Percentiles rank a stretch among this genome's conserved stretches.
These are phyloP conservation scores for Argyresthia albistria DNA, from an alignment of 2,888 invertebrate genomes.

Conservation along the genomic window DNA sequence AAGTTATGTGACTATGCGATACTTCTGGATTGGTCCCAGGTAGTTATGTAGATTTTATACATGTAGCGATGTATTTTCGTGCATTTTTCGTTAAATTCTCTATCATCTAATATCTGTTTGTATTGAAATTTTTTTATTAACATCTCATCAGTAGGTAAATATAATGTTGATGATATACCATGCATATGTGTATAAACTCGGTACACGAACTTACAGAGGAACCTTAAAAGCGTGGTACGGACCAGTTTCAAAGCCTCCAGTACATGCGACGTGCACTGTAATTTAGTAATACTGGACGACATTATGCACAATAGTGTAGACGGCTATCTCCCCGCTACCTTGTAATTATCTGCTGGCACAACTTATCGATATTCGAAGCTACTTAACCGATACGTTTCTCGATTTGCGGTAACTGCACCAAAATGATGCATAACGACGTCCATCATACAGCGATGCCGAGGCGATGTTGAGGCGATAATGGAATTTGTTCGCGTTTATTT, in stretches of 20 bases:
- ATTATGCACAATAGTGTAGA: conserved; percentile 61
- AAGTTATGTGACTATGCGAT: conserved; percentile 27
- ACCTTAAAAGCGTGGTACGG: not conserved
- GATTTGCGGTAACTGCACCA: conserved; percentile 48
- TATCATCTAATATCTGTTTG: too few relatives aligned
- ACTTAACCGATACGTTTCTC: conserved; percentile 36
- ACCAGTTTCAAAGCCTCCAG: not conserved
- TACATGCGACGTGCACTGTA: conserved; percentile 22
- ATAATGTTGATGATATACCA: not conserved
- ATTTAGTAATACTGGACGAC: conserved; percentile 55
- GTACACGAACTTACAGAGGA: not conserved
- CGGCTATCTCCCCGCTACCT: conserved; percentile 48
- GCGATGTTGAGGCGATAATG: conserved; percentile 23
- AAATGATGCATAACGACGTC: conserved; percentile 47
- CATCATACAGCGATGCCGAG: conserved; percentile 16
- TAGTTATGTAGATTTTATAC: conserved; percentile 21
- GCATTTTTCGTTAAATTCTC: too few relatives aligned
- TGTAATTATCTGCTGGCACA: conserved; percentile 37
- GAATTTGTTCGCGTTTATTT: conserved; percentile 44
- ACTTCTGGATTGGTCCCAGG: conserved; percentile 25
- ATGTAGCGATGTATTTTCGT: too few relatives aligned
- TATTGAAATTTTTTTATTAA: too few relatives aligned
- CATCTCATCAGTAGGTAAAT: too few relatives aligned
- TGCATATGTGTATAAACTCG: not conserved
- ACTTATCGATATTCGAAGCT: conserved; percentile 22